Percentiles rank a stretch among this genome's conserved stretches.
Evolutionary conservation across 2,113 vertebrate species (phyloP).

Genomic region (Tiliqua scincoides): DNA sequence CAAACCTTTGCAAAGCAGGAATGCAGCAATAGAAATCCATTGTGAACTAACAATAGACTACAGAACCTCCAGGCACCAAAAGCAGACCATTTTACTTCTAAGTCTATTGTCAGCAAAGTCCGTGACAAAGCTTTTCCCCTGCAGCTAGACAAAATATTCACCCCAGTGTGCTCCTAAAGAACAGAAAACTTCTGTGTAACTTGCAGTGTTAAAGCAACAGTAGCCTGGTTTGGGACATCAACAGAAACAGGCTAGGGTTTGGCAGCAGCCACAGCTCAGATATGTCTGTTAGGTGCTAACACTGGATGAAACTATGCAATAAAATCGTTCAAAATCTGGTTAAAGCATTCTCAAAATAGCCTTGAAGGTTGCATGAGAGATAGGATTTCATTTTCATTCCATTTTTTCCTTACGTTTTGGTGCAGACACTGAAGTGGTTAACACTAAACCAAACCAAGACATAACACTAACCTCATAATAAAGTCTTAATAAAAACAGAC

Average conservation of each 20-base stretch:
- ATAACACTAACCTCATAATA: too few species aligned
- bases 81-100: conserved; percentile 78
- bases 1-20: conserved; percentile 79
- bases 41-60: conserved; percentile 74
- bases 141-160: conserved; percentile 78
- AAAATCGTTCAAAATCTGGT: not conserved
- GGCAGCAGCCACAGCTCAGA: conserved; percentile 19
- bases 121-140: conserved; percentile 76
- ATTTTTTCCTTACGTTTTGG: too few species aligned
- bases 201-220: conserved; percentile 74
- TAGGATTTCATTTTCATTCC: too few species aligned
- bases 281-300: conserved; percentile 4
- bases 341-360: not conserved
- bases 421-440: too few species aligned
- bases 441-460: too few species aligned
- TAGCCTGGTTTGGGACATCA: conserved; percentile 58
- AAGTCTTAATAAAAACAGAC: too few species aligned
- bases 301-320: not conserved
- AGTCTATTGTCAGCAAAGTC: conserved; percentile 78
- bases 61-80: conserved; percentile 71
- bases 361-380: not conserved
- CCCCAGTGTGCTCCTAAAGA: conserved; percentile 65
- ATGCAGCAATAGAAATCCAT: conserved; percentile 72
- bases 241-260: conserved; percentile 26
- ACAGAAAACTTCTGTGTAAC: conserved; percentile 69